phyloP scores from a whole-genome alignment of 1,140 invertebrate genomes.

The Sarcophaga peregrina region DNA sequence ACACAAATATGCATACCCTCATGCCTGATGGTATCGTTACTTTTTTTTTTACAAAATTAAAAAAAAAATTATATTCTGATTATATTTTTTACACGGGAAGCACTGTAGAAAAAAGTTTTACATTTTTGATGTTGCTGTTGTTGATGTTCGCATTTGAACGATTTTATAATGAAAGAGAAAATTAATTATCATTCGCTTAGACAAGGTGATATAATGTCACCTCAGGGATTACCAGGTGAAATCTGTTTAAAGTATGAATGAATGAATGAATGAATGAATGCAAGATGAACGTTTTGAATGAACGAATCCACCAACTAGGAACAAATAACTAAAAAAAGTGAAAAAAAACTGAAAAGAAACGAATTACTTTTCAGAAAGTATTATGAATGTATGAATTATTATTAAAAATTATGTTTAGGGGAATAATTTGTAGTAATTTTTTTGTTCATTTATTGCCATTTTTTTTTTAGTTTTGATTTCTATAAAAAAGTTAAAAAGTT shows the following conservation, averaged over 20 bases:
- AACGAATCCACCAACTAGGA: too few species aligned
- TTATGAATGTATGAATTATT: not conserved
- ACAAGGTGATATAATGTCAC: slow-evolving; percentile 26
- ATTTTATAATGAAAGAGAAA: slow-evolving; percentile 7
- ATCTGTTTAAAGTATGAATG: slow-evolving; percentile 6
- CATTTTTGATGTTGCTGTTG: not conserved
- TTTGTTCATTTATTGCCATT: too few species aligned
- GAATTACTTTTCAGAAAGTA: not conserved
- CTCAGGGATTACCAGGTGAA: slow-evolving; percentile 18
- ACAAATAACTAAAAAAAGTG: not conserved
- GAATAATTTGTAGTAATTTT: not conserved
- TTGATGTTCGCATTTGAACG: not conserved
- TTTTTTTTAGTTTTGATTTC: too few species aligned
- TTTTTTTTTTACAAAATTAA: not conserved
- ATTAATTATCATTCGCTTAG: slow-evolving; percentile 25
- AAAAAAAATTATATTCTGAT: slow-evolving; percentile 3
- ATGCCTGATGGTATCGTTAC: not conserved
- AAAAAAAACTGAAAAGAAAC: not conserved
- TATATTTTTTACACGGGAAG: not conserved
- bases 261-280: too few species aligned
- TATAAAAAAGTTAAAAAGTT: not conserved
- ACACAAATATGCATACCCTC: not conserved
- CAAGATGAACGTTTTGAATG: too few species aligned
- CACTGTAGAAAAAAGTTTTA: not conserved
- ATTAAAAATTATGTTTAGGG: not conserved